Evolutionary conservation across 2,113 vertebrate genomes (phyloP).

Genomic region (Tachuris rubrigastra): DNA sequence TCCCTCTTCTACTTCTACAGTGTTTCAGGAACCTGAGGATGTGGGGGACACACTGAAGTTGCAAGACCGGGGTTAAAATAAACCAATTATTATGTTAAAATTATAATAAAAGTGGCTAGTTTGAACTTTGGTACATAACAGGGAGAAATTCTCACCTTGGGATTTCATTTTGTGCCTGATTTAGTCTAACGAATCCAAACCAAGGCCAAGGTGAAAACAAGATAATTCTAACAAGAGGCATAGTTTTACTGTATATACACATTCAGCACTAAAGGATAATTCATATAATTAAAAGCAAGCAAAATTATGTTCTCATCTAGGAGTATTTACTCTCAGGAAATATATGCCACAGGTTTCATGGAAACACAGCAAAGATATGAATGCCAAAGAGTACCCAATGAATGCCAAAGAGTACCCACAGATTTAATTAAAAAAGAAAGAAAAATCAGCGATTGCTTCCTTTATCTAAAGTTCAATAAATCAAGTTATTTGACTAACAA

Average conservation of each 20-base stretch:
- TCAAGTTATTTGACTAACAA: neutral
- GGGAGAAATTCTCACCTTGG: neutral
- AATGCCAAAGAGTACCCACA: neutral
- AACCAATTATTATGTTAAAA: neutral
- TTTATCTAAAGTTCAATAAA: neutral
- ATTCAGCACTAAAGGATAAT: neutral
- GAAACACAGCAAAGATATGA: neutral
- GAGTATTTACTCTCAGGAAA: neutral
- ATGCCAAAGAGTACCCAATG: neutral
- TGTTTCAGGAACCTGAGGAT: neutral
- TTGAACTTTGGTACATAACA: neutral
- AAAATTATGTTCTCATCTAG: neutral
- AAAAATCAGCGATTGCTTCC: neutral
- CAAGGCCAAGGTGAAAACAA: neutral
- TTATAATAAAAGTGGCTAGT: neutral
- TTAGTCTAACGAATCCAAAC: neutral
- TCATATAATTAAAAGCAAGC: neutral
- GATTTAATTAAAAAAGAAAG: neutral
- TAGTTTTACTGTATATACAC: neutral
- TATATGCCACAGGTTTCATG: neutral
- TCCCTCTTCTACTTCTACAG: neutral
- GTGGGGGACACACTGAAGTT: neutral
- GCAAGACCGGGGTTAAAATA: neutral
- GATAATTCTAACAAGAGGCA: neutral
- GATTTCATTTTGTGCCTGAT: neutral